A percentile compares a stretch with the other conserved stretches of the same genome.
phyloP scores from a whole-genome alignment of 2,797 vertebrate genomes.

The Macrochelys suwanniensis region DNA sequence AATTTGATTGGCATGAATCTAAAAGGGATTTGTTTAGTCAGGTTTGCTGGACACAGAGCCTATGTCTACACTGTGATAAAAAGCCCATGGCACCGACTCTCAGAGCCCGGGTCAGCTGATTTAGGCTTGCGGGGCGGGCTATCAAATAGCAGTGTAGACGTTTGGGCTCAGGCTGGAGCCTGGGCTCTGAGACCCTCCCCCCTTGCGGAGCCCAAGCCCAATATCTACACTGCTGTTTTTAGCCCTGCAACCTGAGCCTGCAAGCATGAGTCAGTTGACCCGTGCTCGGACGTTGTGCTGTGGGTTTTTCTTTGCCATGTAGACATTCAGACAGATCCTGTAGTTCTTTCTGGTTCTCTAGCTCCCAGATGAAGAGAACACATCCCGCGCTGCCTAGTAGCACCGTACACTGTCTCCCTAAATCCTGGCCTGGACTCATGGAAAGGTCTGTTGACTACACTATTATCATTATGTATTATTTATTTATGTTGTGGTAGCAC shows the following conservation, averaged over 20 bases:
- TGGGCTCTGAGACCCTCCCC: background rate
- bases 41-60: background rate
- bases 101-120: background rate
- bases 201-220: too few species aligned
- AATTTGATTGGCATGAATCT: background rate
- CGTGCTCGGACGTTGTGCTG: background rate
- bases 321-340: accelerated
- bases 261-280: background rate
- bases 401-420: background rate
- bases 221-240: background rate
- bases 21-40: background rate
- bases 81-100: background rate
- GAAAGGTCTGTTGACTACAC: background rate
- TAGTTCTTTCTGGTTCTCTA: background rate
- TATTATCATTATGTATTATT: background rate
- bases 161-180: background rate
- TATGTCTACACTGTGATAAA: background rate
- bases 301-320: background rate
- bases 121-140: background rate
- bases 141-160: background rate
- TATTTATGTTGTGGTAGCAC: background rate
- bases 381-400: background rate
- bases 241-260: background rate
- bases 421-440: background rate
- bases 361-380: background rate